Conservation (phyloP, 2,888 invertebrate species). For the Lasioglossum leucozonium region DNA sequence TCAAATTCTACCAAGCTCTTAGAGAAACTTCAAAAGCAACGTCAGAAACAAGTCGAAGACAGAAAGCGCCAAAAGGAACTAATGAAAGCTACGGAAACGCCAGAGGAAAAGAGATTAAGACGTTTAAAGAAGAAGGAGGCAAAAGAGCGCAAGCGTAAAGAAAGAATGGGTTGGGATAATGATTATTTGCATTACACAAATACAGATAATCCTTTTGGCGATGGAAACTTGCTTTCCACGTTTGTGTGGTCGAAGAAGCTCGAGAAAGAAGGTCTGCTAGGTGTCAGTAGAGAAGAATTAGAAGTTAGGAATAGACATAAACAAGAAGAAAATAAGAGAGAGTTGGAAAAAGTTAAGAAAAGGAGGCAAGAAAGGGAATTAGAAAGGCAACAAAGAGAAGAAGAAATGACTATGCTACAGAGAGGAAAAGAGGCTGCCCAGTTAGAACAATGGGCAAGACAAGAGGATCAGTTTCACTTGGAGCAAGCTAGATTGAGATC, state of each 20-base stretch:
- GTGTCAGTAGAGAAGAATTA: constrained; percentile 91
- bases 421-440: constrained; percentile 95
- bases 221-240: constrained; percentile 96
- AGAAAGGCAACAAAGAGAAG: constrained; percentile 92
- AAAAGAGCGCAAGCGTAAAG: constrained; percentile 94
- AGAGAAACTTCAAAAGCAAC: constrained; percentile 90
- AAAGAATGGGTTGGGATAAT: constrained; percentile 98
- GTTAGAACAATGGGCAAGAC: constrained; percentile 96
- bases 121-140: constrained; percentile 95
- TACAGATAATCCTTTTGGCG: constrained; percentile 99
- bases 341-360: constrained; percentile 97
- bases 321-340: constrained; percentile 95
- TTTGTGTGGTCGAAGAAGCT: constrained; percentile 99
- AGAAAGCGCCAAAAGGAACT: constrained; percentile 90
- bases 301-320: constrained; percentile 93
- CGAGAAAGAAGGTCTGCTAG: constrained; percentile 95
- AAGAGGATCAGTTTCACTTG: constrained; percentile 98
- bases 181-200: constrained; percentile 99
- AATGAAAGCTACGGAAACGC: constrained; percentile 95
- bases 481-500: constrained; percentile 97
- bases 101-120: constrained; percentile 95
- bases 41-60: constrained; percentile 88
- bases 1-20: constrained; percentile 88
- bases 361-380: constrained; percentile 94
- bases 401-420: constrained; percentile 93